Evolutionary conservation across 2,888 invertebrate species (phyloP), one percentile per base, ranked within the genome.

Genomic region (Luperina nickerlii): DNA sequence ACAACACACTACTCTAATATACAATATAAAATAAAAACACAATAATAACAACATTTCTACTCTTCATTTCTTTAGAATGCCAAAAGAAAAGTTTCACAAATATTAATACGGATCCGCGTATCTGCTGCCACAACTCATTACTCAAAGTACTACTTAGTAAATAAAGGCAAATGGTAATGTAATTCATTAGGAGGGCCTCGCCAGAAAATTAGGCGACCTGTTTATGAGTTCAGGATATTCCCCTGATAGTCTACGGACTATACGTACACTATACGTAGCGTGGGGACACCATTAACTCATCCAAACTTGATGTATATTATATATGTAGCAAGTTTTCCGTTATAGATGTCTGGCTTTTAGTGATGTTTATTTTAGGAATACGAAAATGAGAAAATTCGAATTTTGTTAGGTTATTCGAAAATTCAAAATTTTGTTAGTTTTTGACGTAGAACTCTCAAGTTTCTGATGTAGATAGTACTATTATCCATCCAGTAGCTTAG

Each of bases 151-250:
- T 75, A 75, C 76, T 82, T 57, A 74, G 57, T 60, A 57, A 78
- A 86, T 86, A 67, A 77, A 84, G 74, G 84, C 86, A 83, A 87
- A 91, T 90, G 87, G 79, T 88, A 85, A 88, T 87, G 88, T 88
- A 90, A 91, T 89, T 89, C 85, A 91, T 91, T 91, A 89, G 74
- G 79, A 81, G 42, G 71, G 68, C 79, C 83, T 83, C 88, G 81
- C 79, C 74, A 83, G 84, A 81, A 86, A 79, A 88, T 89, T 90
- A 90, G 85, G 85, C 78, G 74, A 78, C 42, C 78, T 83, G 81
- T 87, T 87, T 86, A 89, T 74, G 85, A 80, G 83, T 72, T 77
- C 85, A 80, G 85, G n/a, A 86, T 74, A 84, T 81, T 82, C 83
- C 83, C 87, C 71, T 45, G 82, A 60, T 76, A 76, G 78, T 38